phyloP scores from a whole-genome alignment of 1,140 invertebrate species.

The Zophobas atratus region DNA sequence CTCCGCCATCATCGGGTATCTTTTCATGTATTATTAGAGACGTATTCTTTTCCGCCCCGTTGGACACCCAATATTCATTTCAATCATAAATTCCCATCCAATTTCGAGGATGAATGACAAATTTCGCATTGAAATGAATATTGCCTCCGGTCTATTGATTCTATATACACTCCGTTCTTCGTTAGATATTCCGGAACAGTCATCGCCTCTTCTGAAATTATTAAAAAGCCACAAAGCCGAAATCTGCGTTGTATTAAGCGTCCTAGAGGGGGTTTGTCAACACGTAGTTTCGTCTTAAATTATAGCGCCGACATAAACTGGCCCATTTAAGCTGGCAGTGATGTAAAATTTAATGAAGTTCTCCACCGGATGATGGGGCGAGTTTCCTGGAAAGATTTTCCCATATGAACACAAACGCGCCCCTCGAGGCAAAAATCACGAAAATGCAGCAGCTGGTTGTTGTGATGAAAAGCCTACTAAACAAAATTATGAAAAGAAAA shows the following conservation, averaged over 20 bases:
- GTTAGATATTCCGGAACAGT: constrained; percentile 40
- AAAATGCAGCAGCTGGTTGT: neutral
- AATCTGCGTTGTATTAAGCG: neutral
- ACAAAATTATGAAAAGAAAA: constrained; percentile 54
- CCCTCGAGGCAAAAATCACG: neutral
- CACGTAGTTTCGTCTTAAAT: neutral
- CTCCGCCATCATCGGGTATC: constrained; percentile 40
- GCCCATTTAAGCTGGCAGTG: neutral
- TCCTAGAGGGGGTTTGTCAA: neutral
- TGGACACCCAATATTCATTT: constrained; percentile 65
- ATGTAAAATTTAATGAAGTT: constrained; percentile 3
- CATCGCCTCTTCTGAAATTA: constrained; percentile 24
- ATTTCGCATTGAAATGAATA: constrained; percentile 67
- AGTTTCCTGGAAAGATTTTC: constrained; percentile 2
- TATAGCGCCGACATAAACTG: neutral
- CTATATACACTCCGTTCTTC: constrained; percentile 45
- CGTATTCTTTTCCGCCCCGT: constrained; percentile 61
- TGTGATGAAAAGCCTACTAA: constrained; percentile 27
- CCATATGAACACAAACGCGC: constrained; percentile 33
- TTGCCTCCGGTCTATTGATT: constrained; percentile 64
- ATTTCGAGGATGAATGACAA: constrained; percentile 67
- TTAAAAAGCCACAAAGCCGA: constrained; percentile 27
- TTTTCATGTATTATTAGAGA: constrained; percentile 58
- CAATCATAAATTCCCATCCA: constrained; percentile 67
- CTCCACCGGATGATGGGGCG: constrained; percentile 1